Evolutionary conservation across 2,888 invertebrate species (phyloP).

Genomic region (Chromoteleia sp.): DNA sequence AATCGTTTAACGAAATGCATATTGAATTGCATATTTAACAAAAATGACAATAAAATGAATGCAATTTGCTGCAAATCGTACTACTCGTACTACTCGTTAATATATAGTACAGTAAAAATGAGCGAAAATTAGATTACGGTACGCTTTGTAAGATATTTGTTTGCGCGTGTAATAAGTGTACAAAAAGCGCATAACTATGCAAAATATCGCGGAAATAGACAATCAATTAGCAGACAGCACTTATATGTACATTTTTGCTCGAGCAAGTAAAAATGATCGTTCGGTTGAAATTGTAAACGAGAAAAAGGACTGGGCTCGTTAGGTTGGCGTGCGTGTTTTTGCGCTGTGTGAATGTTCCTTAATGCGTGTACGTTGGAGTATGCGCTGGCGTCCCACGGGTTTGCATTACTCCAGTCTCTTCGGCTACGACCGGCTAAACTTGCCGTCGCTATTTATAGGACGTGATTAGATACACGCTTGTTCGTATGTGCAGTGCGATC

Average conservation of each 20-base stretch:
- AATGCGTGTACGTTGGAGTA: conserved; percentile 44
- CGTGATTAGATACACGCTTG: conserved; percentile 79
- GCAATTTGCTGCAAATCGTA: too few relatives aligned
- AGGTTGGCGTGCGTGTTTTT: conserved; percentile 39
- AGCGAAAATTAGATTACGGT: too few relatives aligned
- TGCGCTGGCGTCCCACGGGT: conserved; percentile 77
- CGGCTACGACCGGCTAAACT: conserved; percentile 76
- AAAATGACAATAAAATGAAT: too few relatives aligned
- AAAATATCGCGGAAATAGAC: conserved; percentile 35
- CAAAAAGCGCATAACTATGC: conserved; percentile 19
- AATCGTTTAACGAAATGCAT: too few relatives aligned
- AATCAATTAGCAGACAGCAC: conserved; percentile 43
- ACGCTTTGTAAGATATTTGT: neutral
- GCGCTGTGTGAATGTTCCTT: conserved; percentile 47
- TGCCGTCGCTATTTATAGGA: conserved; percentile 80
- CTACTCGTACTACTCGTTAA: too few relatives aligned
- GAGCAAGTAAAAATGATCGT: conserved; percentile 36
- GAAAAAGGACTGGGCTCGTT: conserved; percentile 50
- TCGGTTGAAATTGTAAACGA: conserved; percentile 12
- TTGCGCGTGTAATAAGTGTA: neutral
- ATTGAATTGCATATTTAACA: too few relatives aligned
- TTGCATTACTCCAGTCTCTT: conserved; percentile 78
- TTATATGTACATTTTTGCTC: conserved; percentile 9
- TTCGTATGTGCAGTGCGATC: conserved; percentile 74
- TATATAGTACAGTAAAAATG: too few relatives aligned